Percentiles rank a stretch among this genome's conserved stretches.
Evolutionary conservation across 2,113 vertebrate species (phyloP).

Genomic region (Cyanistes caeruleus): DNA sequence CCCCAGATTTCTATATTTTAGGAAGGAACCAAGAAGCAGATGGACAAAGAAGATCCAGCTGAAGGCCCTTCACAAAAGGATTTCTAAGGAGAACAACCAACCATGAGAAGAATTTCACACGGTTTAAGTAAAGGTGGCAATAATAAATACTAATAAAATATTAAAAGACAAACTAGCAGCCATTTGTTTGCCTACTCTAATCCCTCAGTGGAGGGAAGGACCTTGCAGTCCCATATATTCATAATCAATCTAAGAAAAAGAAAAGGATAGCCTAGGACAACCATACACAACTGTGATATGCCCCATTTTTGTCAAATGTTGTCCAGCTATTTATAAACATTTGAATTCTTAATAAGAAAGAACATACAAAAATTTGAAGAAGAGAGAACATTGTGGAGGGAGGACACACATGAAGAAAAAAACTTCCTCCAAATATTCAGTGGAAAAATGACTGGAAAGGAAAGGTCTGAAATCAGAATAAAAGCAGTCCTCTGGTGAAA

Average conservation of each 20-base stretch:
- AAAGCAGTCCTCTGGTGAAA: background rate
- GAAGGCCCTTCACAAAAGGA: background rate
- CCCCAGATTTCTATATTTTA: background rate
- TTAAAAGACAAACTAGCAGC: background rate
- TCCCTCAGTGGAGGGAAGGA: background rate
- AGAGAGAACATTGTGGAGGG: background rate
- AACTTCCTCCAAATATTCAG: background rate
- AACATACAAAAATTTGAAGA: background rate
- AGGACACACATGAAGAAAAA: background rate
- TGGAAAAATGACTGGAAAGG: background rate
- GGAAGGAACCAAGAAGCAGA: background rate
- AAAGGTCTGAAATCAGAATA: background rate
- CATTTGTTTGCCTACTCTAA: background rate
- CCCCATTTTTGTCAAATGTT: background rate
- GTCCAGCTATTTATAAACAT: background rate
- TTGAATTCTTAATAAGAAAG: background rate
- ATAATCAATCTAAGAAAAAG: background rate
- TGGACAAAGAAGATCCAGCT: background rate
- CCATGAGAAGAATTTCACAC: background rate
- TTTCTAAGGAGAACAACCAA: background rate
- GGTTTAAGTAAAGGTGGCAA: background rate
- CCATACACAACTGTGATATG: background rate
- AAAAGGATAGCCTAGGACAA: background rate
- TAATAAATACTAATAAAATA: background rate
- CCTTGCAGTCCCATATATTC: background rate